Percentiles rank a stretch among this genome's conserved stretches.
Evolutionary conservation across 2,888 invertebrate genomes (phyloP).

Genomic region (Drosophila maculinotata): DNA sequence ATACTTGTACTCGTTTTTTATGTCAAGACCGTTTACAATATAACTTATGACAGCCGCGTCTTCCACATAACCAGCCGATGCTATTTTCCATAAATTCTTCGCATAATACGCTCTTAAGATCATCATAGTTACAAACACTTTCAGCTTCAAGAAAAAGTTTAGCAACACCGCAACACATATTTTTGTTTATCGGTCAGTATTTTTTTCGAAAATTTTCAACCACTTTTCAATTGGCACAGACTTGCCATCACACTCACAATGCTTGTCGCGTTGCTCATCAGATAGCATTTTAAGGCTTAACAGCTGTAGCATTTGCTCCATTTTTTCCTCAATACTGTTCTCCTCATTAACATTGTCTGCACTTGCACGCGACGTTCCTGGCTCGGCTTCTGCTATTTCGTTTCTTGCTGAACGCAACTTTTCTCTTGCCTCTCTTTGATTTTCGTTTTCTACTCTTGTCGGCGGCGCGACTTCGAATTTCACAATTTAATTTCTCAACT

Average conservation of each 20-base stretch:
- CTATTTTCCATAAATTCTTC: neutral
- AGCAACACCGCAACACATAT: neutral
- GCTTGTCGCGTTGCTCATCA: neutral
- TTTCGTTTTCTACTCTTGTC: too few relatives aligned
- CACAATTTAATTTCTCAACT: too few relatives aligned
- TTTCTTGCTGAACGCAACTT: neutral
- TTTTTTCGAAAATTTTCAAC: slow-evolving; percentile 13
- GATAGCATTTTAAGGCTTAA: too few relatives aligned
- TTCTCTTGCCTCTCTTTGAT: too few relatives aligned
- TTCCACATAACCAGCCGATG: neutral
- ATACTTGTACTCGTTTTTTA: neutral
- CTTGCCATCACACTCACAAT: slow-evolving; percentile 2
- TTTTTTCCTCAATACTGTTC: too few relatives aligned
- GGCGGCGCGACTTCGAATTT: too few relatives aligned
- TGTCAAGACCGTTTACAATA: neutral
- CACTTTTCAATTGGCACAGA: slow-evolving; percentile 4
- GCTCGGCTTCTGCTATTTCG: neutral
- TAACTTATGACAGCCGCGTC: neutral
- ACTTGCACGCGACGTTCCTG: neutral
- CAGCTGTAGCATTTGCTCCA: too few relatives aligned
- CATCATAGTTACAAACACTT: too few relatives aligned
- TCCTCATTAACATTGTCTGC: too few relatives aligned
- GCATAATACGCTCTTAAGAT: too few relatives aligned
- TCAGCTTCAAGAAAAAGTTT: too few relatives aligned
- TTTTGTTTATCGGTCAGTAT: slow-evolving; percentile 8